These are phyloP conservation scores for Onthophagus sagittarius DNA, from an alignment of 2,888 invertebrate genomes.

Conservation along the genomic window DNA sequence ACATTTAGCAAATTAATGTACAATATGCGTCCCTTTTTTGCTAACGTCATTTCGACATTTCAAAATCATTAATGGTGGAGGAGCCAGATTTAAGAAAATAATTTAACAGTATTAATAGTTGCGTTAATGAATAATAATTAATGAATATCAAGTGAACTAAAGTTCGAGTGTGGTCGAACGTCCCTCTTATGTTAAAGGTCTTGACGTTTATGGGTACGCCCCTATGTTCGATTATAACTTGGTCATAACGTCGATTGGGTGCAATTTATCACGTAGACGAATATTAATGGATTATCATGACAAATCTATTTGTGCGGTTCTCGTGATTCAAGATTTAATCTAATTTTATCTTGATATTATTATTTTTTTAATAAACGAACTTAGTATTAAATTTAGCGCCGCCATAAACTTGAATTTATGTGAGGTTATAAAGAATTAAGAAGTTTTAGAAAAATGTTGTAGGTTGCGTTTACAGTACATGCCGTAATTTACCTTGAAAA, in stretches of 20 bases:
- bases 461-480: neutral
- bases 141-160: neutral
- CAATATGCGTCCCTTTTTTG: no score
- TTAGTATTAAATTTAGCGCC: no score
- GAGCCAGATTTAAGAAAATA: neutral
- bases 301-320: neutral
- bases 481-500: neutral
- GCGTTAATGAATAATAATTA: neutral
- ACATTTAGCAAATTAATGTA: neutral
- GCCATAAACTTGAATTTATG: neutral
- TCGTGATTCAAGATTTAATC: neutral
- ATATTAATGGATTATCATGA: neutral
- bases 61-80: no score
- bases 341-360: neutral
- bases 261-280: neutral
- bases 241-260: neutral
- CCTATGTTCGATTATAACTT: neutral
- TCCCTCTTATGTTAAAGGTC: neutral
- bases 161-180: no score
- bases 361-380: no score
- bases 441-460: neutral
- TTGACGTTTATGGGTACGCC: neutral
- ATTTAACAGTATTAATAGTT: neutral
- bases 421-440: neutral
- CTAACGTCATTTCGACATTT: no score